Base-by-base conservation (phyloP, 1,140 invertebrate genomes). In the Drosophila paulistorum region DNA sequence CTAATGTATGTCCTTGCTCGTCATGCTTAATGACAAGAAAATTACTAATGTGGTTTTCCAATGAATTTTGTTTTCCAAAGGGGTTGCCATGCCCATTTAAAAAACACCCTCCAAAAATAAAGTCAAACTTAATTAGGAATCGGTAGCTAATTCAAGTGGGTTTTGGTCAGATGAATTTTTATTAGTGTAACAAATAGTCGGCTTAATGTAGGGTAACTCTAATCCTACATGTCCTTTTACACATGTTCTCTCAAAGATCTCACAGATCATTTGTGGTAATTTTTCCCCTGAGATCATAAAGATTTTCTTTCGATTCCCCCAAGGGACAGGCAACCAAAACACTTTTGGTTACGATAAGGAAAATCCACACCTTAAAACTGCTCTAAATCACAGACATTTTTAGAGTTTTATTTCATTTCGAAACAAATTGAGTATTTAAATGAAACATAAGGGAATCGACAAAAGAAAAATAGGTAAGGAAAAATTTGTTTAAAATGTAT, bases 1-100 rank as follows among this genome's bases (percentile, higher is more conserved):
- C 17, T 59, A 59, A 59, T 37, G 57, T 2, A 35, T 35, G 10
- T 59, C 14, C 33, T 33, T 57, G 17, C 9, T 35, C 33, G 55
- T 58, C 55, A 59, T 17, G 57, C 33, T 59, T 59, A 11, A 37
- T 59, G n/a, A 37, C 26, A 37, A 59, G 9, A 20, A 20, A 59
- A 59, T 17, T 37, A 59, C 17, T 37, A 37, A 37, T 59, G 57
- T 59, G 14, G 9, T 33, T 20, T 59, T 59, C 14, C 33, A 33
- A 10, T 59, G 9, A 59, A 59, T 59, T 59, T 39, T n/a, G n/a
- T 7, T 39, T 20, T 14, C 7, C 9, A 33, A 59, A 37, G 33
- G 14, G 33, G 57, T 37, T 59, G 55, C n/a, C 4, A 33, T 7
- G n/a, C 26, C 10, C 13, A 1, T n/a, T 30, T 10, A 3, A 23